These are phyloP conservation scores for Drosophila setifemur DNA, from an alignment of 1,140 invertebrate species.

Conservation along the genomic window DNA sequence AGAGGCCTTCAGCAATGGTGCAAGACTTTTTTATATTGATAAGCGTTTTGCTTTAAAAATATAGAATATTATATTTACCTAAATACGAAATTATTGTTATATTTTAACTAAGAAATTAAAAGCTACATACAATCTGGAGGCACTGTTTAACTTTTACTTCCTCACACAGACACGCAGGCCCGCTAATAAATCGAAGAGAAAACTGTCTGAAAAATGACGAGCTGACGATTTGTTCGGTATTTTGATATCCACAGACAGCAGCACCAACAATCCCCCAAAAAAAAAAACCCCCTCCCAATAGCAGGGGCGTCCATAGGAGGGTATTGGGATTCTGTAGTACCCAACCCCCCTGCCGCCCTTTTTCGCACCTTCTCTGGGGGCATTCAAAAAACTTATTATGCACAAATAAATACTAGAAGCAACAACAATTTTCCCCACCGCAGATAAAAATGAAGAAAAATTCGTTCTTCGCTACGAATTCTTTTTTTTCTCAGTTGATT, in stretches of 20 bases:
- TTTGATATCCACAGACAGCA: conserved; percentile 73
- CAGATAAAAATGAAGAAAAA: conserved; percentile 75
- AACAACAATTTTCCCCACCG: conserved; percentile 31
- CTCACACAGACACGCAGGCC: conserved; percentile 16
- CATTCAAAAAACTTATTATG: conserved; percentile 73
- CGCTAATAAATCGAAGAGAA: conserved; percentile 66
- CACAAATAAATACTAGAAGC: conserved; percentile 68
- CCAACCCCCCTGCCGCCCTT: neutral
- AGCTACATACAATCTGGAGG: neutral
- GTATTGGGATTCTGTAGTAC: neutral
- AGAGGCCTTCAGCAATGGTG: no score
- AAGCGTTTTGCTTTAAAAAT: no score
- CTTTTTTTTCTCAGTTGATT: conserved; percentile 57
- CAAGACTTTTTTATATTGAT: no score
- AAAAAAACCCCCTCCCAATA: conserved; percentile 8
- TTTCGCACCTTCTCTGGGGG: neutral
- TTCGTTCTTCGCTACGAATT: conserved; percentile 29
- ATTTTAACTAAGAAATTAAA: neutral
- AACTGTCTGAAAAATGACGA: conserved; percentile 79
- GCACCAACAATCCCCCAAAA: no score
- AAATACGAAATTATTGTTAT: neutral
- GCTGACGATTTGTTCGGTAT: conserved; percentile 79
- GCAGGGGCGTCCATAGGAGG: conserved; percentile 21
- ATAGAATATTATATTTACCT: no score
- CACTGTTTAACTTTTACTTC: conserved; percentile 40